A percentile compares a stretch with the other conserved stretches of the same genome.
These are phyloP conservation scores for Delphinapterus leucas DNA, from an alignment of 2,113 vertebrate species.

Conservation along the genomic window DNA sequence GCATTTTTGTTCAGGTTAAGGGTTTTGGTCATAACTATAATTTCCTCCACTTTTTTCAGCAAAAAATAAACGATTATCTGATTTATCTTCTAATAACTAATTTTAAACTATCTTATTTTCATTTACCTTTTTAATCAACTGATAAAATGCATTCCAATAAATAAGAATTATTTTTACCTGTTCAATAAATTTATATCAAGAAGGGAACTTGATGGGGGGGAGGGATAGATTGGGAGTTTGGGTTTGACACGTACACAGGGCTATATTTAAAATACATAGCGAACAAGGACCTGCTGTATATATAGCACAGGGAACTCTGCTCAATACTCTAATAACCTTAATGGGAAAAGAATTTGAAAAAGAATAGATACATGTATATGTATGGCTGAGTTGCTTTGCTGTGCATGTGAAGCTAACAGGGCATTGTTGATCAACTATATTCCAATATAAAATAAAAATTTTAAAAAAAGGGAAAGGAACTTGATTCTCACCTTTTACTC, in stretches of 20 bases:
- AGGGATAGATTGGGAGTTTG: not conserved
- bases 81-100: not conserved
- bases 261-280: not conserved
- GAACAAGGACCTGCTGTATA: not conserved
- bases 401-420: not conserved
- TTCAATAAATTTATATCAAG: not conserved
- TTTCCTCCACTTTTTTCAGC: not conserved
- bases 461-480: not conserved
- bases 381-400: not conserved
- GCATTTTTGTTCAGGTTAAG: slow-evolving; percentile 28
- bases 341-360: not conserved
- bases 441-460: not conserved
- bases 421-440: not conserved
- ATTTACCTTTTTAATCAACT: slow-evolving; percentile 3
- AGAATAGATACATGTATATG: not conserved
- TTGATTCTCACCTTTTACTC: not conserved
- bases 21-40: not conserved
- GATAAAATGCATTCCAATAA: not conserved
- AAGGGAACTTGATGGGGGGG: not conserved
- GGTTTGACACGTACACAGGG: not conserved
- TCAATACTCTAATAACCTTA: not conserved
- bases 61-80: not conserved
- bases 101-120: not conserved
- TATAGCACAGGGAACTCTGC: not conserved
- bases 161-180: not conserved